Evolutionary conservation across 2,888 invertebrate genomes (phyloP).

Genomic region (Drosophila anomalata): DNA sequence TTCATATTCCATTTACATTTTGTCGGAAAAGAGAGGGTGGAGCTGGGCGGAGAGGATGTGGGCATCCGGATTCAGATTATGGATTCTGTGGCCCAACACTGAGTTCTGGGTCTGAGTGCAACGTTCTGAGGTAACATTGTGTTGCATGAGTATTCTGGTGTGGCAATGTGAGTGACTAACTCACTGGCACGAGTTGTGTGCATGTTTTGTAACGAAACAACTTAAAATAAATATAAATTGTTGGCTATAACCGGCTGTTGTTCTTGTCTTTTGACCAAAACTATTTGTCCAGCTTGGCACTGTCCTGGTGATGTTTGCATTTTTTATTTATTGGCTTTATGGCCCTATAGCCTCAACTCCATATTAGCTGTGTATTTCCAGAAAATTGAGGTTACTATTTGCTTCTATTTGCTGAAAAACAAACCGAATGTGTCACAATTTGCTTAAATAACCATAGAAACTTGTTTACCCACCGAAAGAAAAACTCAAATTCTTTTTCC

Average conservation of each 20-base stretch:
- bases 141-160: neutral
- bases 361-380: neutral
- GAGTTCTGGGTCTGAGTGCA: slow-evolving; percentile 28
- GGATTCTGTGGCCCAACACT: slow-evolving; percentile 3
- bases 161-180: slow-evolving; percentile 75
- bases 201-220: slow-evolving; percentile 65
- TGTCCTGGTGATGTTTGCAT: slow-evolving; percentile 1
- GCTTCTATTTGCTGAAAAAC: neutral
- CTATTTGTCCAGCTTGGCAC: slow-evolving; percentile 59
- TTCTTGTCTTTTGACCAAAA: slow-evolving; percentile 71
- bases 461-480: neutral
- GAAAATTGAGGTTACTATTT: neutral
- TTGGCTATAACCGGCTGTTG: slow-evolving; percentile 36
- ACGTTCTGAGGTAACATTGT: slow-evolving; percentile 30
- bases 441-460: neutral
- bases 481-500: slow-evolving; percentile 15
- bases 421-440: neutral
- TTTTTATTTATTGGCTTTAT: too few species aligned
- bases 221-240: slow-evolving; percentile 52
- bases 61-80: slow-evolving; percentile 8
- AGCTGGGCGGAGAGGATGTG: neutral
- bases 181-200: slow-evolving; percentile 64
- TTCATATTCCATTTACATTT: slow-evolving; percentile 65
- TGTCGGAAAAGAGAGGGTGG: slow-evolving; percentile 30
- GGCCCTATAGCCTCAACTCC: too few species aligned